Base-by-base conservation (phyloP, 2,113 vertebrate species). In the Malurus alboscapulatus region DNA sequence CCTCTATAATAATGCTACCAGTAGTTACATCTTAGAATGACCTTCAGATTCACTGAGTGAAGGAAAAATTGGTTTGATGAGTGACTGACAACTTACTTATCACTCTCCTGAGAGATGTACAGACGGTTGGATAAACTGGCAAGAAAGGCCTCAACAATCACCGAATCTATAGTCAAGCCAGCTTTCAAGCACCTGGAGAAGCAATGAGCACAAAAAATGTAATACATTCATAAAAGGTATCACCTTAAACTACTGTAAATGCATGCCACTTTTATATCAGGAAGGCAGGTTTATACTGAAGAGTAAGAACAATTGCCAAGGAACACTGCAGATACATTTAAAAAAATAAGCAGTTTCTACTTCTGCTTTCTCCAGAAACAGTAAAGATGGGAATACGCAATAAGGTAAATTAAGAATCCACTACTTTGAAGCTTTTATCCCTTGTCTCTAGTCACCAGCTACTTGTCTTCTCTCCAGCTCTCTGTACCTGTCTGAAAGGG, bases 51-150 rank as follows among this genome's bases (percentile, higher is more conserved):
- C 66, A 81, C 0, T 26, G 20, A 87, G 14, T 15, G 21, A 65
- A 88, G 22, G n/a, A 72, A 77, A 53, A 57, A 22, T 3, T 25
- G 15, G 6, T 38, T 62, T 93, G 53, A 57, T 18, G 38, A 47
- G 18, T 30, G 40, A 77, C 27, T 40, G 47, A 57, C n/a, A 83
- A 93, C 98, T 80, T 97, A 99, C 99, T 99, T 99, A 85, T 99
- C 99, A 51, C 98, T 99, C 94, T 99, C 99, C 86, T 99, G 99
- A 24, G 99, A 99, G 96, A 99, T 99, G 96, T 99, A 99, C 27
- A 99, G 98, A n/a, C 99, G 98, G 94, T 99, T 99, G 61, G 99
- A 99, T 32, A 99, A 97, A 96, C 98, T 99, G 90, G 99, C 99
- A 66, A 99, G 97, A 95, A 99, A 99, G 29, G 99, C 99, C 87